Base-by-base conservation (phyloP, 1,140 invertebrate species). In the Orchestia grillus region DNA sequence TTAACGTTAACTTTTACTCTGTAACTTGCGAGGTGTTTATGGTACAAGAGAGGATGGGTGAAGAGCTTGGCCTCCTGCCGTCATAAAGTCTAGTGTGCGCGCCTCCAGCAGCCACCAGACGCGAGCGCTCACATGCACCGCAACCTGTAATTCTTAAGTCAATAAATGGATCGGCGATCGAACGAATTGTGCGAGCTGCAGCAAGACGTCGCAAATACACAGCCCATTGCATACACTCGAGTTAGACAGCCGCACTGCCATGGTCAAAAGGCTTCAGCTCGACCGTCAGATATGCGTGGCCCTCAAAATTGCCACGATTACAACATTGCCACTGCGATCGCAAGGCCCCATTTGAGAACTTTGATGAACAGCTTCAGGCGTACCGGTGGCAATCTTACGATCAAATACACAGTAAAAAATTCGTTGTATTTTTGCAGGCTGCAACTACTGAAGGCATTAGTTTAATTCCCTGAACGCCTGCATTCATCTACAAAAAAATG, bases 131-230 rank as follows among this genome's bases (percentile, higher is more conserved):
- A 36, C 62, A 36, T 77, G 62, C 62, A 36, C 1, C 28, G 62
- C 62, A 77, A 28, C 62, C 62, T 77, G 62, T 77, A 77, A 77
- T 77, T 77, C 62, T 77, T 15, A 4, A 42, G 6, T 94, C 92
- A 94, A 94, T 94, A 94, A 94, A 94, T 94, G 92, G 92, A 94
- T 94, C 44, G 43, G 19, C 44, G 41, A 94, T 94, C 44, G 92
- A 94, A 45, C 92, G 92, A 77, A 77, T 28, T 23, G 28, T 36
- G 62, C 28, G 62, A 15, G 62, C 15, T 36, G 28, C 62, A 77
- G 62, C 62, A 36, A 77, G 11, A 28, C 62, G 62, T 77, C 28
- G 62, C 15, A 77, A 77, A 36, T 77, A 53, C 47, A 53, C 6
- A 8, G 47, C 6, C 47, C 47, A 53, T 53, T 53, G 47, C 6